Base-by-base conservation (phyloP, 1,140 invertebrate genomes). In the Panagrolaimus sp. region DNA sequence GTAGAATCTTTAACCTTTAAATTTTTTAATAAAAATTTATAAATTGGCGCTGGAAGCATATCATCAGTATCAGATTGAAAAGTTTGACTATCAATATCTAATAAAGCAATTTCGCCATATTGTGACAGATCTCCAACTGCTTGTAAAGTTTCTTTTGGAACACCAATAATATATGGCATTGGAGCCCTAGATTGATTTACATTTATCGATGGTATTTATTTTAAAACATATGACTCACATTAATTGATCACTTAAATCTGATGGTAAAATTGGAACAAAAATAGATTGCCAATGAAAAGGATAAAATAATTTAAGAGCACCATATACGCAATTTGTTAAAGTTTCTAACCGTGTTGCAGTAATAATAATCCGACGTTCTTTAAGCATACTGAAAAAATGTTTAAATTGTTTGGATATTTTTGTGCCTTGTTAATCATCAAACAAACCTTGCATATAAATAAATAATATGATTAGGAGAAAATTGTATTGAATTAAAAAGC, bases 211-310 rank as follows among this genome's bases (percentile, higher is more conserved):
- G 31, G 7, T 38, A 4, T 7, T 1, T 57, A 25, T 20, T 20
- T 20, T 57, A 57, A 1, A 57, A 57, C 0, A 9, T n/a, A 48
- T 2, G 20, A 57, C 51, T 57, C 51, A 57, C 51, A 57, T 57
- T 27, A 57, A 27, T 27, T 57, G 51, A 57, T 57, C 51, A 16
- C n/a, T 27, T 27, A 57, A 57, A 23, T 57, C 51, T 27, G 27
- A 14, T 27, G 51, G 51, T 25, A 57, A 57, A 57, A 57, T 57
- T 20, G 51, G 51, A 57, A 57, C 27, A 16, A 57, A 57, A n/a
- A 57, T 16, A n/a, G 20, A 20, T 27, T 57, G 51, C 51, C 51
- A 57, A 57, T 57, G 51, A 57, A 57, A 57, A 20, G 51, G 51
- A 16, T 57, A 57, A 1, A 57, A 25, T 13, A 57, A 57, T 25